These are phyloP conservation scores for Epizoanthus stellaris DNA, from an alignment of 92 coral and sea anemone species.

Conservation along the genomic window DNA sequence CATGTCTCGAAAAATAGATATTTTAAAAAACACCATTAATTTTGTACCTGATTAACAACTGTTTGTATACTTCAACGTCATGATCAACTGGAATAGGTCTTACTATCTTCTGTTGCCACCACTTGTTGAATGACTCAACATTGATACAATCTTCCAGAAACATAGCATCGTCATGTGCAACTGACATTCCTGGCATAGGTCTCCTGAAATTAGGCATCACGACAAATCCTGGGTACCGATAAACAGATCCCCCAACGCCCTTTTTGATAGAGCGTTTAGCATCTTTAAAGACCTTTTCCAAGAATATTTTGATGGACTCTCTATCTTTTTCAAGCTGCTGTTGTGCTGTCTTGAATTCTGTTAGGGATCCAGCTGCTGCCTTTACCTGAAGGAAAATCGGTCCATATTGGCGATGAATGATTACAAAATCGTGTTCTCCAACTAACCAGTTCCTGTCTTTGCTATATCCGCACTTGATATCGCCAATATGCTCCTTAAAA, in stretches of 20 bases:
- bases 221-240: neutral
- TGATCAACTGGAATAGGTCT: neutral
- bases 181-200: neutral
- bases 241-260: neutral
- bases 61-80: slow-evolving; percentile 18
- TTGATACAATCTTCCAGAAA: slow-evolving; percentile 50
- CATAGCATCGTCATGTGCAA: slow-evolving; percentile 20
- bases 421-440: slow-evolving; percentile 68
- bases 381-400: slow-evolving; percentile 56
- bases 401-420: slow-evolving; percentile 54
- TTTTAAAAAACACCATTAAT: too few relatives aligned
- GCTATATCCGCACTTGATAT: neutral
- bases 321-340: neutral
- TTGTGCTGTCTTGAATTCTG: neutral
- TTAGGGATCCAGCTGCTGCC: neutral
- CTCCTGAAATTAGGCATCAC: slow-evolving; percentile 3
- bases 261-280: neutral
- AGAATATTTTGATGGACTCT: neutral
- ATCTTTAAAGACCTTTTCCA: neutral
- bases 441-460: slow-evolving; percentile 17
- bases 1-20: too few relatives aligned
- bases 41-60: slow-evolving; percentile 18
- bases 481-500: neutral
- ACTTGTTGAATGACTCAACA: slow-evolving; percentile 36
- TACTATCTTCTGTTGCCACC: slow-evolving; percentile 49